phyloP scores from a whole-genome alignment of 2,797 vertebrate species.

The Etheostoma perlongum region DNA sequence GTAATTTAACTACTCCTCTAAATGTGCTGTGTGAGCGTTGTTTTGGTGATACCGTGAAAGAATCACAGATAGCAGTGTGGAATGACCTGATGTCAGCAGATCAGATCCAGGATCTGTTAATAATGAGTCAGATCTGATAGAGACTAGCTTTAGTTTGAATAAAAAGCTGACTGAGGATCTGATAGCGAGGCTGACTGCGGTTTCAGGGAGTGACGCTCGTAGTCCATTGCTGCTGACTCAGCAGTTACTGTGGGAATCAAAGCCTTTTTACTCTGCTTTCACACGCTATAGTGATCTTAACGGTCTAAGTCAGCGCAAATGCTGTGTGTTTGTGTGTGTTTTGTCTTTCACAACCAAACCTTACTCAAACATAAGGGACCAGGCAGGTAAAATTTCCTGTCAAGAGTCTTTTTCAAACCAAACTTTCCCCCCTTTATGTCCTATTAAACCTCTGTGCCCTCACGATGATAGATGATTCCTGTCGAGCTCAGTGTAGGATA shows the following conservation, averaged over 20 bases:
- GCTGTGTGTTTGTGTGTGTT: constrained; percentile 39
- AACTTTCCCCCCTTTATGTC: constrained; percentile 15
- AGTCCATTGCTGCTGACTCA: constrained; percentile 75
- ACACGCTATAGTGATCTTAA: constrained; percentile 73
- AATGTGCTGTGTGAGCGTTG: constrained; percentile 71
- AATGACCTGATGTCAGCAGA: constrained; percentile 82
- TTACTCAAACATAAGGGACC: constrained; percentile 46
- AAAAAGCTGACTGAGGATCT: constrained; percentile 78
- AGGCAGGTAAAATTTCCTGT: constrained; percentile 38
- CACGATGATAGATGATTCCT: constrained; percentile 89
- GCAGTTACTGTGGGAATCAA: constrained; percentile 86
- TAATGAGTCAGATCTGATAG: constrained; percentile 81
- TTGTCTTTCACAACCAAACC: constrained; percentile 39
- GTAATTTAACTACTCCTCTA: constrained; percentile 64
- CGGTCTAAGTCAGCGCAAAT: constrained; percentile 78
- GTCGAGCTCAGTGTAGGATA: constrained; percentile 89
- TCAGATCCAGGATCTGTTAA: constrained; percentile 75
- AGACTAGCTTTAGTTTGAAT: constrained; percentile 58
- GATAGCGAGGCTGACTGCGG: constrained; percentile 62
- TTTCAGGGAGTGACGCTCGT: constrained; percentile 71
- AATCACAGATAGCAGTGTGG: constrained; percentile 68
- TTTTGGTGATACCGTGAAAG: constrained; percentile 65
- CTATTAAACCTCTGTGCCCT: constrained; percentile 93
- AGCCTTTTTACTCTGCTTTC: constrained; percentile 67
- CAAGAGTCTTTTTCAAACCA: constrained; percentile 46